Conservation (phyloP, 2,888 invertebrate species). For the Fabriciana adippe region DNA sequence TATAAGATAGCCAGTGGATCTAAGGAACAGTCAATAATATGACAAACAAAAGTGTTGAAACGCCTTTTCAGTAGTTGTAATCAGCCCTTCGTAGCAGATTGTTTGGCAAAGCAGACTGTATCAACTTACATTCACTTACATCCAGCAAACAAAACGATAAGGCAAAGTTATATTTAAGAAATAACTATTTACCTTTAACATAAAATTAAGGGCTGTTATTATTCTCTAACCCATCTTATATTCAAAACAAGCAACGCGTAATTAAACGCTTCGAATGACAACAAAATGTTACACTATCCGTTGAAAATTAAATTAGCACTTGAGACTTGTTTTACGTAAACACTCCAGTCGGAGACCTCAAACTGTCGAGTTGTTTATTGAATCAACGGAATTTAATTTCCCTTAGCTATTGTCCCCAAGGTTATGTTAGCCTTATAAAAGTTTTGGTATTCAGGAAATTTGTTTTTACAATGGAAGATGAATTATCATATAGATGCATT, state of each 20-base stretch:
- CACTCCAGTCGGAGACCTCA: conserved; percentile 33
- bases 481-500: conserved; percentile 50
- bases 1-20: no score
- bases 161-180: no score
- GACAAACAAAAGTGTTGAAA: no score
- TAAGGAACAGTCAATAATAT: no score
- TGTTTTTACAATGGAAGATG: conserved; percentile 39
- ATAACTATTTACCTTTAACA: no score
- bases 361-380: conserved; percentile 37
- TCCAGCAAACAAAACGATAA: no score
- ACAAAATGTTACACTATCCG: conserved; percentile 34
- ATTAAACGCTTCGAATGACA: conserved; percentile 38
- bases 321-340: conserved; percentile 35
- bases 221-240: conserved; percentile 15
- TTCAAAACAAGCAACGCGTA: conserved; percentile 19
- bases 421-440: conserved; percentile 29
- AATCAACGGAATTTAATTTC: conserved; percentile 42
- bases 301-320: conserved; percentile 36
- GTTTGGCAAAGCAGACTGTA: no score
- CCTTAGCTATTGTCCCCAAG: conserved; percentile 33
- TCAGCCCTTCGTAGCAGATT: no score
- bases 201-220: neutral
- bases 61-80: no score
- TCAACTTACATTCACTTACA: no score
- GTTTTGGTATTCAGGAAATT: conserved; percentile 30